Conservation (phyloP, 2,113 vertebrate species). For the Lepus americanus region DNA sequence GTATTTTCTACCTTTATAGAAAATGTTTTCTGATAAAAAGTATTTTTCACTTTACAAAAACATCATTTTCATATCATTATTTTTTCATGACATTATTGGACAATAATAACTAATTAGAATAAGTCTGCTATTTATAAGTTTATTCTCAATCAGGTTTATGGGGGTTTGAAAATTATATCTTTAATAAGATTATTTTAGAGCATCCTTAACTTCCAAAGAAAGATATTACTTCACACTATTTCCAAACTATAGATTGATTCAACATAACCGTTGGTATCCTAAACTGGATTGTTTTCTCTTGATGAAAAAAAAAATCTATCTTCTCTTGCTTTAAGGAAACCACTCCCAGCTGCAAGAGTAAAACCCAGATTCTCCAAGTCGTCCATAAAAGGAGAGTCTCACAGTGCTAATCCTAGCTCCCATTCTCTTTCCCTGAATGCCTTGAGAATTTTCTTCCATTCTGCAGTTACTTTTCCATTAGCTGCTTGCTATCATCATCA, state of each 20-base stretch:
- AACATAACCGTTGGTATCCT: not conserved
- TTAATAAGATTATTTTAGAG: not conserved
- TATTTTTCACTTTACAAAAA: not conserved
- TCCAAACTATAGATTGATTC: constrained; percentile 10
- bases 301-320: not conserved
- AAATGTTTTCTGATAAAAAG: not conserved
- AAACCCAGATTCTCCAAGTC: not conserved
- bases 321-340: not conserved
- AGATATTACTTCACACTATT: not conserved
- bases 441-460: not conserved
- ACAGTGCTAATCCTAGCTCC: not conserved
- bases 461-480: not conserved
- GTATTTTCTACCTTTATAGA: constrained; percentile 18
- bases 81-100: constrained; percentile 30
- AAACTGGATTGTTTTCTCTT: not conserved
- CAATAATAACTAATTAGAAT: not conserved
- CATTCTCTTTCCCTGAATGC: not conserved
- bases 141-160: not conserved
- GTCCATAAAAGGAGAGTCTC: not conserved
- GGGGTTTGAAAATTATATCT: not conserved
- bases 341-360: not conserved
- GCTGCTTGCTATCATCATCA: not conserved
- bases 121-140: not conserved
- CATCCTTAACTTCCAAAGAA: not conserved
- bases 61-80: not conserved